These are phyloP conservation scores for Calcarius ornatus DNA, from an alignment of 2,113 vertebrate species.

Conservation along the genomic window DNA sequence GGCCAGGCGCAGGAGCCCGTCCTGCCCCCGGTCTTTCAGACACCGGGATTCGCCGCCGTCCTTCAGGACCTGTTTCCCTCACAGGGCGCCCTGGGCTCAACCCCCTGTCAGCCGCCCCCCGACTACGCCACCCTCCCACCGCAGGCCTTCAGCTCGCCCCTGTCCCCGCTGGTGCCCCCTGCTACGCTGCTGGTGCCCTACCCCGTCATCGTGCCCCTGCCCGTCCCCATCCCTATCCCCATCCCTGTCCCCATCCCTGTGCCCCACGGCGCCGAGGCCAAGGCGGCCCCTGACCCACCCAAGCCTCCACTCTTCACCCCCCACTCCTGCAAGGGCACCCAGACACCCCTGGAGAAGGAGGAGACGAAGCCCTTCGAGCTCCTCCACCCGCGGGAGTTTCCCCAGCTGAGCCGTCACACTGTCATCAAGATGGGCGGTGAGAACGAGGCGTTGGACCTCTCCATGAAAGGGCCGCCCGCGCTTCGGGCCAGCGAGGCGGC, in stretches of 20 bases:
- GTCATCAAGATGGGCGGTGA: constrained; percentile 82
- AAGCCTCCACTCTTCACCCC: constrained; percentile 72
- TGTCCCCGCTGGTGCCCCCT: constrained; percentile 89
- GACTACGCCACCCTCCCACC: constrained; percentile 77
- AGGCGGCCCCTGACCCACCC: constrained; percentile 71
- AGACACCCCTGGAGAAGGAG: constrained; percentile 80
- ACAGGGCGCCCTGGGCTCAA: constrained; percentile 73
- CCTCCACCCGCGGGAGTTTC: constrained; percentile 68
- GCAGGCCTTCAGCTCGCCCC: constrained; percentile 83
- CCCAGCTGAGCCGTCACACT: constrained; percentile 75
- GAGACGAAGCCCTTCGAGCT: constrained; percentile 73
- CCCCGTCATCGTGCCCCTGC: constrained; percentile 91
- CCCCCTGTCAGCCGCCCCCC: constrained; percentile 80
- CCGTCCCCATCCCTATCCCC: constrained; percentile 91
- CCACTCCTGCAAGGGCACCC: constrained; percentile 84
- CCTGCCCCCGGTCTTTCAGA: constrained; percentile 86
- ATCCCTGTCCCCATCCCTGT: constrained; percentile 88
- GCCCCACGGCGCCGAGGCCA: constrained; percentile 81
- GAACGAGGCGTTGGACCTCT: constrained; percentile 90
- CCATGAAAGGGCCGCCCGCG: constrained; percentile 78
- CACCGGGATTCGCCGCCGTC: constrained; percentile 87
- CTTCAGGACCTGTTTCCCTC: constrained; percentile 91
- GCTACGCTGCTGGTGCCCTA: constrained; percentile 93
- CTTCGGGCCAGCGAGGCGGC: constrained; percentile 73
- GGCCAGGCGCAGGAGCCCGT: constrained; percentile 81